These are phyloP conservation scores for Sarcophaga bullata DNA, from an alignment of 1,140 invertebrate species.

Conservation along the genomic window DNA sequence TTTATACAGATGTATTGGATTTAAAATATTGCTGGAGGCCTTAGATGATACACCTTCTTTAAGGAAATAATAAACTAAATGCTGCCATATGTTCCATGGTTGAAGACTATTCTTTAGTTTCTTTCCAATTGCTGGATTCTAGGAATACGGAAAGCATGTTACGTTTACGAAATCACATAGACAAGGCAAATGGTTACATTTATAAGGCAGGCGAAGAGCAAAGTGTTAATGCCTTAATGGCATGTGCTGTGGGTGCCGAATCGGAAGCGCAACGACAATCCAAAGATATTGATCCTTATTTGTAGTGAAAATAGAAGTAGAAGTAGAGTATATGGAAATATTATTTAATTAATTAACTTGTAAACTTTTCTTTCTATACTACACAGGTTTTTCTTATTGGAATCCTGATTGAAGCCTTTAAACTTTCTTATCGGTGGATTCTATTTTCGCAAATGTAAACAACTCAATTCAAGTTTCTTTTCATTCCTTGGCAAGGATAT, in stretches of 20 bases:
- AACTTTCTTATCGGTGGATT: no score
- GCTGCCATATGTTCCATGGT: slow-evolving; percentile 85
- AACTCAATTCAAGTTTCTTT: no score
- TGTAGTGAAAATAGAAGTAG: not conserved
- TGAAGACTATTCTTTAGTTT: slow-evolving; percentile 92
- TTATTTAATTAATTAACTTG: no score
- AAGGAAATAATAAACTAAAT: slow-evolving; percentile 87
- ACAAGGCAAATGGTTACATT: slow-evolving; percentile 95
- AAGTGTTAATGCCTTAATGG: slow-evolving; percentile 83
- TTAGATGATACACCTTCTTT: slow-evolving; percentile 77
- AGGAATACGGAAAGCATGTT: slow-evolving; percentile 78
- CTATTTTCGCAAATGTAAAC: no score
- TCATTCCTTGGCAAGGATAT: no score
- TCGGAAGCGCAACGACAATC: slow-evolving; percentile 53
- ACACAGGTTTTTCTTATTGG: no score
- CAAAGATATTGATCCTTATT: slow-evolving; percentile 60
- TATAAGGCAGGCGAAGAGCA: slow-evolving; percentile 86
- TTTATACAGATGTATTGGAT: slow-evolving; percentile 97
- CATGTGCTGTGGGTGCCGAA: slow-evolving; percentile 80
- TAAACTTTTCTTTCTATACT: no score
- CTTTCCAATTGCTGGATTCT: slow-evolving; percentile 86
- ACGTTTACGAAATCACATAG: slow-evolving; percentile 82
- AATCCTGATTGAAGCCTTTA: no score
- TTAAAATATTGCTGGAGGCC: slow-evolving; percentile 89
- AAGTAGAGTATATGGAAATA: no score